phyloP scores from a whole-genome alignment of 2,113 vertebrate genomes.

The Malurus cyaneus region DNA sequence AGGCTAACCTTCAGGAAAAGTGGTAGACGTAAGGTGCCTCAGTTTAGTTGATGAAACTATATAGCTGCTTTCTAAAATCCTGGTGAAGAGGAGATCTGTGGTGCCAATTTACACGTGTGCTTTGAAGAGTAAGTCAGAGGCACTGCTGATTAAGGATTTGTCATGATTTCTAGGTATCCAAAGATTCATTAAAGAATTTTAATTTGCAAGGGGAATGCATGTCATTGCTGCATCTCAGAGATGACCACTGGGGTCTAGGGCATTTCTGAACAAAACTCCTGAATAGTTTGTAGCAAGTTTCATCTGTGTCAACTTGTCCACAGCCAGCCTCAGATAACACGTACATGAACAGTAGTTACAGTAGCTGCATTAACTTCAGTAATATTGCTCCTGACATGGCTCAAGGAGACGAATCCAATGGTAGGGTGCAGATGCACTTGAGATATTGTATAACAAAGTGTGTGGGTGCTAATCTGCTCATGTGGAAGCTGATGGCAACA shows the following conservation, averaged over 20 bases:
- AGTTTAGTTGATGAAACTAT: not conserved
- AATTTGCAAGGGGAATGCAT: accelerated
- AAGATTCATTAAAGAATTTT: not conserved
- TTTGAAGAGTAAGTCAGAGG: not conserved
- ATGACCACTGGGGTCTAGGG: not conserved
- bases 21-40: not conserved
- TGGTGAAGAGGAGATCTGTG: not conserved
- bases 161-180: not conserved
- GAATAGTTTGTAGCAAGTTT: not conserved
- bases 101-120: not conserved
- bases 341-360: not conserved
- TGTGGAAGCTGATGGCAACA: not conserved
- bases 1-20: not conserved
- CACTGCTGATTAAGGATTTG: not conserved
- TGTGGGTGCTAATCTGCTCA: not conserved
- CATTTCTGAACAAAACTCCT: not conserved
- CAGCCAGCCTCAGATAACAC: accelerated
- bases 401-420: not conserved
- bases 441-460: not conserved
- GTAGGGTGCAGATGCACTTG: not conserved
- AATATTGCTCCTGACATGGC: not conserved
- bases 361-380: not conserved
- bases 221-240: not conserved
- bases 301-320: not conserved
- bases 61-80: not conserved